A percentile compares a stretch with the other conserved stretches of the same genome.
Evolutionary conservation across 2,113 vertebrate genomes (phyloP).

Genomic region (Heterochromis multidens): DNA sequence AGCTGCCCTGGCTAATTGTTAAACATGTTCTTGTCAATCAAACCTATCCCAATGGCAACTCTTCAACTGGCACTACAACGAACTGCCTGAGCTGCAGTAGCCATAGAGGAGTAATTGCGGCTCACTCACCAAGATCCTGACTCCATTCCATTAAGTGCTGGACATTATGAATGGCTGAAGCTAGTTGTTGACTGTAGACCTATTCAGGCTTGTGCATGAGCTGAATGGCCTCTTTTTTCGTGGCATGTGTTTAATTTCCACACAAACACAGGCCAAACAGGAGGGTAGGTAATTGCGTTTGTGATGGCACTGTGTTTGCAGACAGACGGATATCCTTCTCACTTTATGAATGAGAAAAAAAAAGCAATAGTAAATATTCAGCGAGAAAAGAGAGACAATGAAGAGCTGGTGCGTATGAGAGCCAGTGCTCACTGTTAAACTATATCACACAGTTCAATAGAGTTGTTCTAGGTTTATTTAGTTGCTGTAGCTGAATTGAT

Average conservation of each 20-base stretch:
- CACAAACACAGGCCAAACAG: not conserved
- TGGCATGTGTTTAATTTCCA: conserved; percentile 40
- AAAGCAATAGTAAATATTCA: conserved; percentile 17
- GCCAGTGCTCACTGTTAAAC: not conserved
- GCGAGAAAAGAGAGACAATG: not conserved
- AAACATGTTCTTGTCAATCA: conserved; percentile 75
- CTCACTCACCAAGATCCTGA: conserved; percentile 27
- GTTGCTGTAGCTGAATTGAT: conserved; percentile 27
- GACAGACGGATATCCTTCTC: not conserved
- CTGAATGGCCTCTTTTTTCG: conserved; percentile 20
- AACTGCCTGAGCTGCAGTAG: conserved; percentile 22
- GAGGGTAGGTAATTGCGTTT: conserved; percentile 41
- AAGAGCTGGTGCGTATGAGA: not conserved
- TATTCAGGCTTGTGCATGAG: conserved; percentile 27
- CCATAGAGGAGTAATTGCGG: conserved; percentile 44
- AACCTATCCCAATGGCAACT: conserved; percentile 50
- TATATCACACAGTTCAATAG: conserved; percentile 23
- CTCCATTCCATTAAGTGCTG: conserved; percentile 51
- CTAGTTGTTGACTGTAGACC: conserved; percentile 35
- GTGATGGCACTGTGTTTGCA: conserved; percentile 19
- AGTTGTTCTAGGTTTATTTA: conserved; percentile 40
- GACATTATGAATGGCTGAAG: conserved; percentile 42
- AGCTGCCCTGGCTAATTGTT: conserved; percentile 66
- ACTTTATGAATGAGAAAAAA: conserved; percentile 32
- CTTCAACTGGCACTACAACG: conserved; percentile 43